phyloP scores from a whole-genome alignment of 2,113 vertebrate species.

The Cyrtonyx montezumae region DNA sequence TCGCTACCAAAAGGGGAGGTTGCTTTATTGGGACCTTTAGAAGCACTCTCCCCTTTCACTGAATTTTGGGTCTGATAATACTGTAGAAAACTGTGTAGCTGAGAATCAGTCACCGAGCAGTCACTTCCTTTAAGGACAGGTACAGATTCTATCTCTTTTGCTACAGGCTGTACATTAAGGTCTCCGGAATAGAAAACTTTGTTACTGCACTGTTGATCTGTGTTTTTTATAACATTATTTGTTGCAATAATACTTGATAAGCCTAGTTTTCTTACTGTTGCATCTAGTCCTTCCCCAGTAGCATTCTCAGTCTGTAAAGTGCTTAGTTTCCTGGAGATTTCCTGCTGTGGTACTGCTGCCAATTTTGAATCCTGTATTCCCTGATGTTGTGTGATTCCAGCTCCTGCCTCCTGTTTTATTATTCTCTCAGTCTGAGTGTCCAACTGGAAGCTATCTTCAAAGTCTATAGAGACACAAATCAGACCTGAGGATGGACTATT shows the following conservation, averaged over 20 bases:
- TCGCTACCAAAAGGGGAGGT: not conserved
- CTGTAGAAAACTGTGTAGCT: conserved; percentile 88
- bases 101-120: conserved; percentile 90
- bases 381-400: conserved; percentile 39
- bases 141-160: conserved; percentile 16
- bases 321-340: not conserved
- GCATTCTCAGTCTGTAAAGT: not conserved
- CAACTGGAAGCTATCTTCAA: conserved; percentile 92
- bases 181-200: not conserved
- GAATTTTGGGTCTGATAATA: conserved; percentile 83
- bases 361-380: conserved; percentile 3
- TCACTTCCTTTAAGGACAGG: conserved; percentile 70
- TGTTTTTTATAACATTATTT: not conserved
- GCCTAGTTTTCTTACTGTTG: not conserved
- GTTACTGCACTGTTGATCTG: not conserved
- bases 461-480: conserved; percentile 72
- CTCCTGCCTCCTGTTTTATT: conserved; percentile 79
- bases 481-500: conserved; percentile 76
- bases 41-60: conserved; percentile 5
- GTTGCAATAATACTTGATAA: not conserved
- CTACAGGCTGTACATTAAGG: not conserved
- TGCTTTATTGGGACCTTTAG: conserved; percentile 9
- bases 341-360: not conserved
- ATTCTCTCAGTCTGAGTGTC: conserved; percentile 93
- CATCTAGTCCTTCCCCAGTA: not conserved